Evolutionary conservation across 2,113 vertebrate species (phyloP).

Genomic region (Cyprinodon variegatus): DNA sequence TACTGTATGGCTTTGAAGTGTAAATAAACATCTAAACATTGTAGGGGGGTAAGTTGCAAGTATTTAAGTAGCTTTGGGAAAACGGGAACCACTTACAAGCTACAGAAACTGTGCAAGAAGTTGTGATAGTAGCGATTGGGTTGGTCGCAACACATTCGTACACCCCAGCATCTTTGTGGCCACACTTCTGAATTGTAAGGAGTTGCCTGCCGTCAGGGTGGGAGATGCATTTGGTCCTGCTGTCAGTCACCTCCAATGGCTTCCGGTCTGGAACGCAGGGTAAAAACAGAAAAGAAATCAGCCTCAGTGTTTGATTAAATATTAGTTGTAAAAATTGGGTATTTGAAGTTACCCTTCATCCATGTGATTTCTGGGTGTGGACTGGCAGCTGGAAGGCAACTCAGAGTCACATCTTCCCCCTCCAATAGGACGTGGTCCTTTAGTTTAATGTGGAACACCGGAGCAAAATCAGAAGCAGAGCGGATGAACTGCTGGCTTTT

Average conservation of each 20-base stretch:
- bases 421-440: slow-evolving; percentile 93
- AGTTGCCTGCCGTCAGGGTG: slow-evolving; percentile 92
- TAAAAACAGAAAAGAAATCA: not conserved
- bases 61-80: not conserved
- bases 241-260: slow-evolving; percentile 77
- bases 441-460: slow-evolving; percentile 94
- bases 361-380: slow-evolving; percentile 88
- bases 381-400: slow-evolving; percentile 91
- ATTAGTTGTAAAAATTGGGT: not conserved
- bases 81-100: slow-evolving; percentile 83
- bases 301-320: not conserved
- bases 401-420: slow-evolving; percentile 88
- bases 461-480: slow-evolving; percentile 91
- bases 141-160: slow-evolving; percentile 92
- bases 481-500: slow-evolving; percentile 75
- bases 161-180: slow-evolving; percentile 84
- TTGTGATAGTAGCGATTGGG: slow-evolving; percentile 86
- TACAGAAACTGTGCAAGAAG: slow-evolving; percentile 88
- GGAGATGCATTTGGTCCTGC: slow-evolving; percentile 79
- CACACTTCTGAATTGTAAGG: slow-evolving; percentile 84
- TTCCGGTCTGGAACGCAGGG: slow-evolving; percentile 82
- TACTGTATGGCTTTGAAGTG: slow-evolving; percentile 23
- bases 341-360: slow-evolving; percentile 85
- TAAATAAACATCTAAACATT: slow-evolving; percentile 3
- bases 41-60: not conserved